Conservation (phyloP, 2,888 invertebrate species). For the Hyposoter dolosus region DNA sequence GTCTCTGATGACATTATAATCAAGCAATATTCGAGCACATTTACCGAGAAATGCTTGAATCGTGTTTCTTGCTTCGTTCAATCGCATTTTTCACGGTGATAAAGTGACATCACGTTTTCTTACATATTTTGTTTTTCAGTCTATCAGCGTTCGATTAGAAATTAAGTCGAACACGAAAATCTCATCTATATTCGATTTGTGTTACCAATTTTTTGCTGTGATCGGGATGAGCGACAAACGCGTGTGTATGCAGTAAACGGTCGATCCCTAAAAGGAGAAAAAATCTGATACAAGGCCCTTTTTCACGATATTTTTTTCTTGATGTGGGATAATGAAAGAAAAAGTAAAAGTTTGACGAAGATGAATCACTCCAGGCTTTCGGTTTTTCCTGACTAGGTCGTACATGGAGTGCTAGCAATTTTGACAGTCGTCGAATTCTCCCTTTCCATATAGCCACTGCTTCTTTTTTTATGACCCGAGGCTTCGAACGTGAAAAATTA, state of each 20-base stretch:
- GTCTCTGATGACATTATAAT: no score
- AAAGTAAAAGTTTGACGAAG: constrained; percentile 29
- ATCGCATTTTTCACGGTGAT: no score
- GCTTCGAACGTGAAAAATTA: neutral
- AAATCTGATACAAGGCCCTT: constrained; percentile 7
- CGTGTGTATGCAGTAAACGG: neutral
- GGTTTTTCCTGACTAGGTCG: constrained; percentile 10
- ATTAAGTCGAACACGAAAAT: neutral
- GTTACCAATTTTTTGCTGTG: neutral
- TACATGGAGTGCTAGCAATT: neutral
- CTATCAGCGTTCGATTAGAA: no score
- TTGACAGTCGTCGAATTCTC: neutral
- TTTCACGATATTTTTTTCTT: constrained; percentile 13
- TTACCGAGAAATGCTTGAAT: no score
- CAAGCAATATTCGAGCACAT: no score
- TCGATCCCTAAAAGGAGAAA: constrained; percentile 7
- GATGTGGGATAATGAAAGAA: constrained; percentile 10
- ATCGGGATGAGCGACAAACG: neutral
- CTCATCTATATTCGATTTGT: neutral
- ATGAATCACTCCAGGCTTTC: constrained; percentile 12
- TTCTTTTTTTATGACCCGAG: neutral
- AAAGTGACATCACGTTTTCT: no score
- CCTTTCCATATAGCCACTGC: neutral
- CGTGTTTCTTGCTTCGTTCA: no score
- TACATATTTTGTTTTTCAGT: no score